Evolutionary conservation across 2,797 vertebrate genomes (phyloP).

Genomic region (Glyptemys insculpta): DNA sequence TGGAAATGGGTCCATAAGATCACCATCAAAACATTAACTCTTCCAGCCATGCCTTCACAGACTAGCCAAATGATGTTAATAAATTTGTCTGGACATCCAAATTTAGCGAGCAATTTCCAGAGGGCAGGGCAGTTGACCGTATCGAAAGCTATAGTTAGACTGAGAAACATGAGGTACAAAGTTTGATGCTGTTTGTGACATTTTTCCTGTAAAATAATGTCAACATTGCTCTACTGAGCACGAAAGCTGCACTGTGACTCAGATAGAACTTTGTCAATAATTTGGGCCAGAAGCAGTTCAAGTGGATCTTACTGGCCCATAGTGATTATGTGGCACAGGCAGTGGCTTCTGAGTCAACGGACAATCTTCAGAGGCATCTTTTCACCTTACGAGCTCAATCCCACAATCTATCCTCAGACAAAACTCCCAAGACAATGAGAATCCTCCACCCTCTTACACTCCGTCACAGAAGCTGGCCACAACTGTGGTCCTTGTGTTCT

Average conservation of each 20-base stretch:
- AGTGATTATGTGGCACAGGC: not conserved
- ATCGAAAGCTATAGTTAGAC: not conserved
- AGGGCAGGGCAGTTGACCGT: not conserved
- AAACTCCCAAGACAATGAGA: not conserved
- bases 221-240: not conserved
- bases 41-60: not conserved
- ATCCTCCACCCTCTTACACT: not conserved
- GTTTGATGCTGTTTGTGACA: not conserved
- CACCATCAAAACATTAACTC: not conserved
- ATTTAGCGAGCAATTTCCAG: not conserved
- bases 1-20: not conserved
- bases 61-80: not conserved
- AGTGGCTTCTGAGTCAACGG: not conserved
- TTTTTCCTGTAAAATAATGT: not conserved
- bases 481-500: not conserved
- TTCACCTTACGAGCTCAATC: not conserved
- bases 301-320: not conserved
- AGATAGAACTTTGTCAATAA: not conserved
- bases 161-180: not conserved
- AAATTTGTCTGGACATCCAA: not conserved
- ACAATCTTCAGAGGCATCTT: not conserved
- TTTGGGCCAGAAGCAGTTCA: not conserved
- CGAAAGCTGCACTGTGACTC: not conserved
- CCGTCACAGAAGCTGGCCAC: not conserved
- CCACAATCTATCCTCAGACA: not conserved